phyloP scores from a whole-genome alignment of 2,797 vertebrate species.

The Glossophaga mutica region DNA sequence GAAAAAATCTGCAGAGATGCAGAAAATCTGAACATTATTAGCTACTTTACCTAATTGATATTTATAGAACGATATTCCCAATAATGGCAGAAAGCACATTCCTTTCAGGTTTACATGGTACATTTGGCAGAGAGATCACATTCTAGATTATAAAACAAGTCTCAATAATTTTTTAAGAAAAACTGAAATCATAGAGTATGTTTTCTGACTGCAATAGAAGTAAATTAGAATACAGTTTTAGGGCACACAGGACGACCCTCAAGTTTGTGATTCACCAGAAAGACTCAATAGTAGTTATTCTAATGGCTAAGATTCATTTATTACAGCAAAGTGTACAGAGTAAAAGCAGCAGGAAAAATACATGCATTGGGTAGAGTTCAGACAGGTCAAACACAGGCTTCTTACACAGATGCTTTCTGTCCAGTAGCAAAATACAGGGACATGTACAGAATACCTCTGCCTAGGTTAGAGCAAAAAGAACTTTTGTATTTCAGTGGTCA shows the following conservation, averaged over 20 bases:
- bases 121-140: neutral
- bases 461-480: neutral
- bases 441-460: neutral
- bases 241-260: neutral
- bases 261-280: conserved; percentile 13
- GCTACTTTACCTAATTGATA: neutral
- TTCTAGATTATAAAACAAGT: conserved; percentile 11
- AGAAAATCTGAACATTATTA: neutral
- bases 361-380: neutral
- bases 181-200: neutral
- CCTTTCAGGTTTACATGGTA: neutral
- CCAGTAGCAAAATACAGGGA: neutral
- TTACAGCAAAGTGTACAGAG: neutral
- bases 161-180: neutral
- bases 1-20: neutral
- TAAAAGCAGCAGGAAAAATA: conserved; percentile 23
- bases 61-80: neutral
- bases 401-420: neutral
- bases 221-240: conserved; percentile 30
- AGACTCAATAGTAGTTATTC: conserved; percentile 3
- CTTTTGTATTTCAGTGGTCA: neutral
- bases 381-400: neutral
- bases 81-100: neutral
- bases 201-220: conserved; percentile 2
- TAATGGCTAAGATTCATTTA: neutral